A percentile compares a stretch with the other conserved stretches of the same genome.
These are phyloP conservation scores for Eublepharis macularius DNA, from an alignment of 2,113 vertebrate species.

Conservation along the genomic window DNA sequence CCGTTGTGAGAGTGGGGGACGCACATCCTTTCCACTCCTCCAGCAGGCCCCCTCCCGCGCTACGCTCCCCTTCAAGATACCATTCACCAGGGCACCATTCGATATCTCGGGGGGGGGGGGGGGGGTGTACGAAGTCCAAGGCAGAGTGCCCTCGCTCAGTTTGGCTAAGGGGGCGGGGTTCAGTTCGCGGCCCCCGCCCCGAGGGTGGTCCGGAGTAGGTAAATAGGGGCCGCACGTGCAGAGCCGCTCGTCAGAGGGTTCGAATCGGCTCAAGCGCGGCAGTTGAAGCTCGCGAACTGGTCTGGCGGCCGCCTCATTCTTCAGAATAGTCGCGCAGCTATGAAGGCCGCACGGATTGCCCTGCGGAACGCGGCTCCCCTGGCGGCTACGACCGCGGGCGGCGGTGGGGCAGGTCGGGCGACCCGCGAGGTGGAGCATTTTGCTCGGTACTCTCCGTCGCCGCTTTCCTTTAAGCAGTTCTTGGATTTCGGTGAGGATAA, in stretches of 20 bases:
- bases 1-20: too few species aligned
- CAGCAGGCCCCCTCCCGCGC: background rate
- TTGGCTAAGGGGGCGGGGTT: background rate
- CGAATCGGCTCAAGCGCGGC: background rate
- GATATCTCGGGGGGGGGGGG: background rate
- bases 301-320: too few species aligned
- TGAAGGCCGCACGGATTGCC: conserved; percentile 89
- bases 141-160: background rate
- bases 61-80: background rate
- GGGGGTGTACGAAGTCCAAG: too few species aligned
- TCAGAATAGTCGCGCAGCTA: conserved; percentile 42
- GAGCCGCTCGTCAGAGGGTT: rapidly evolving
- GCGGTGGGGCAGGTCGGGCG: conserved; percentile 61
- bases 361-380: conserved; percentile 78
- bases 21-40: background rate
- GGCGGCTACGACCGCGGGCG: conserved; percentile 29
- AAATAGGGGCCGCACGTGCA: conserved; percentile 50
- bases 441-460: conserved; percentile 92
- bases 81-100: background rate
- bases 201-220: background rate
- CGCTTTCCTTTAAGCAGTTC: conserved; percentile 95
- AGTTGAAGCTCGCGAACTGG: too few species aligned
- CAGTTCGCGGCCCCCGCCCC: background rate
- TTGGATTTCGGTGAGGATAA: conserved; percentile 90
- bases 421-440: conserved; percentile 82